These are phyloP conservation scores for Ptychobarbus kaznakovi DNA, from an alignment of 2,797 vertebrate species.

Conservation along the genomic window DNA sequence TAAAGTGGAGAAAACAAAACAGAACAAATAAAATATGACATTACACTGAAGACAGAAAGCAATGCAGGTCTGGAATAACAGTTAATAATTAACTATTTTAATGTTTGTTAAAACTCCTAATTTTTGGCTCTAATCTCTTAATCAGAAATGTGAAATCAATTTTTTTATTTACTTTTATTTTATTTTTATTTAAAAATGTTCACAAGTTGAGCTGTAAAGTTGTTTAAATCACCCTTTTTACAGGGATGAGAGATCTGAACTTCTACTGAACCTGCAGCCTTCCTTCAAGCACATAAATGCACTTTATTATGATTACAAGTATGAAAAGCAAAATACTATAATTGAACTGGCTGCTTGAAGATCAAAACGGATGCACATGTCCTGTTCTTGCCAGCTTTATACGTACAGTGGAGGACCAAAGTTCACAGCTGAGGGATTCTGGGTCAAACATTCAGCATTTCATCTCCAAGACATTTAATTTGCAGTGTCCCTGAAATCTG, in stretches of 20 bases:
- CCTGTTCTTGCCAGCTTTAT: neutral
- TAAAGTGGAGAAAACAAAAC: neutral
- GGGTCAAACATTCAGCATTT: neutral
- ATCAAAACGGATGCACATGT: constrained; percentile 7
- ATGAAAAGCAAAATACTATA: neutral
- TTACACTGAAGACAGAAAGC: neutral
- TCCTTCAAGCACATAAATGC: neutral
- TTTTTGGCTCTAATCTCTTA: neutral
- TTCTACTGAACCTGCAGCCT: neutral
- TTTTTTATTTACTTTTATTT: constrained; percentile 4
- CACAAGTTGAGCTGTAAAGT: neutral
- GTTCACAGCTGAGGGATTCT: neutral
- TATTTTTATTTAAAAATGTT: no score
- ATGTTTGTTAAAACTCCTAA: neutral
- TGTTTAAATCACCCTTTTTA: neutral
- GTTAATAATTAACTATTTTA: neutral
- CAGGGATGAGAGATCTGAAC: neutral
- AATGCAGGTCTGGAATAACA: neutral
- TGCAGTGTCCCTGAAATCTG: constrained; percentile 21
- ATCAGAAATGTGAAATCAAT: neutral
- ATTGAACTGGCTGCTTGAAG: neutral
- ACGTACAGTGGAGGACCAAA: neutral
- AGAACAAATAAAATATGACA: neutral
- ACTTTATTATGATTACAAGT: neutral
- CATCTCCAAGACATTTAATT: constrained; percentile 13